phyloP scores from a whole-genome alignment of 2,797 vertebrate genomes.

The Myiotriccus ornatus region DNA sequence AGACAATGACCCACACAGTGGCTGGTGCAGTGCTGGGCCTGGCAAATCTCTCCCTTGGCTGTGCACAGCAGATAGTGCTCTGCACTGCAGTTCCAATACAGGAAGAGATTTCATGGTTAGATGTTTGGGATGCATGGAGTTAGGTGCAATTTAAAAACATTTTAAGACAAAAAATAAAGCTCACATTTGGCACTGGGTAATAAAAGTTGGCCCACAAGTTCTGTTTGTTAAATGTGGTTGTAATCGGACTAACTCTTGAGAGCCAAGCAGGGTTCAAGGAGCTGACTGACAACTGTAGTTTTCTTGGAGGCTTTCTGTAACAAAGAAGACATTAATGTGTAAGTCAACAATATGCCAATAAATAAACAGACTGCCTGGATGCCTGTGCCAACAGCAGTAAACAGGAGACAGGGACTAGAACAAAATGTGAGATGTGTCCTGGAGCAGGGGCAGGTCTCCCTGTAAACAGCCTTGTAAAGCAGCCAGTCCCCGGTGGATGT shows the following conservation, averaged over 20 bases:
- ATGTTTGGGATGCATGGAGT: not conserved
- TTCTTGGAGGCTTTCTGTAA: not conserved
- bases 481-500: not conserved
- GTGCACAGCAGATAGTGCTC: not conserved
- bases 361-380: not conserved
- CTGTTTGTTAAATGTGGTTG: not conserved
- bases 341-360: not conserved
- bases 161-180: not conserved
- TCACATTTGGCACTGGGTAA: not conserved
- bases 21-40: not conserved
- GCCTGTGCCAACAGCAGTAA: not conserved
- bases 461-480: not conserved
- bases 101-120: accelerated
- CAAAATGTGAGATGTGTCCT: not conserved
- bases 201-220: not conserved
- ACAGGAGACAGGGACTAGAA: not conserved
- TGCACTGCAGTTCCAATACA: accelerated
- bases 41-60: not conserved
- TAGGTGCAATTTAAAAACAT: not conserved
- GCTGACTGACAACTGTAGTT: not conserved
- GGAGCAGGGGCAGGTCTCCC: not conserved
- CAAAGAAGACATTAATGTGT: not conserved
- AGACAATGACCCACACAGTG: not conserved
- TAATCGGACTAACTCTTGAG: not conserved
- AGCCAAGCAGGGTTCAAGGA: not conserved